Base-by-base conservation (phyloP, 2,888 invertebrate species). In the Argynnis bischoffii region DNA sequence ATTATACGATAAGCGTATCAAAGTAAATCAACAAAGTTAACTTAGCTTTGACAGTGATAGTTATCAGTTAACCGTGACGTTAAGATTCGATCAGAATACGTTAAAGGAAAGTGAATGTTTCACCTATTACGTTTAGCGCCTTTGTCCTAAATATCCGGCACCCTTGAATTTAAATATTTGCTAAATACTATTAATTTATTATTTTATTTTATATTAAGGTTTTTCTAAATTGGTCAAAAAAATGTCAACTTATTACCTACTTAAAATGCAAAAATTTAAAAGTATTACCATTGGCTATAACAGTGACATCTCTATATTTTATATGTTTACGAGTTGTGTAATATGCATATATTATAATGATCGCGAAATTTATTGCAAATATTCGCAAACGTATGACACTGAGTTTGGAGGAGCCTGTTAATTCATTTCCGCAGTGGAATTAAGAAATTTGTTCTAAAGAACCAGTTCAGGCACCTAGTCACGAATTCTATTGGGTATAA, bases 371-470 rank as follows among this genome's bases (percentile, higher is more conserved):
- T 26, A 16, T 48, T 59, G 26, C 61, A 14, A 56, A 65, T 69
- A 48, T 69, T 55, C 61, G 55, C 55, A 47, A 18, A 60, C 61
- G 57, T 57, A 15, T 48, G 68, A 66, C 67, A 54, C 64, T 63
- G 69, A 63, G 66, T 74, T 73, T 69, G 74, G 70, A 73, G 66
- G 69, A 72, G 72, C 63, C 63, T 67, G 65, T 69, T 48, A 59
- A 48, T 31, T 69, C 66, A 61, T 69, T 70, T 72, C 76, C 70
- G 75, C 65, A 70, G 70, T 69, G 63, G 70, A 76, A 78, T 78
- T 78, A 78, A 79, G 77, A 77, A 78, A 79, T 78, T 73, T 70
- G 75, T 75, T 74, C 75, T 70, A 77, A 72, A 75, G 74, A 78
- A 76, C 75, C 70, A 66, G 75, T 74, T 71, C 59, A 61, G 11